Evolutionary conservation across 2,888 invertebrate species (phyloP), one percentile per base, ranked within the genome.

Genomic region (Alloplasta piceator): DNA sequence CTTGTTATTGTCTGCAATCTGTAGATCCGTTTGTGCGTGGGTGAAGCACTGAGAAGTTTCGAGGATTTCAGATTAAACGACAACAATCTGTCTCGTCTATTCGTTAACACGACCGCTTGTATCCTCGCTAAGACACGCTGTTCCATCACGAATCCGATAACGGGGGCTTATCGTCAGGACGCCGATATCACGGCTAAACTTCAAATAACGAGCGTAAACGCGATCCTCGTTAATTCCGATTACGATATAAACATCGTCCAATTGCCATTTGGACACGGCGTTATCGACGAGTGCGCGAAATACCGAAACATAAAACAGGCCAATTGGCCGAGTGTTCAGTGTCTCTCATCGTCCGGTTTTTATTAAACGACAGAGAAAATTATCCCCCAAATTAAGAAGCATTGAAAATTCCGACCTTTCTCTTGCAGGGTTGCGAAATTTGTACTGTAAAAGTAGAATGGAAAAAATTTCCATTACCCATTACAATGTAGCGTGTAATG

Each of bases 41-140:
- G 71, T 16, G 91, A 91, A 39, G 89, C 90, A 6, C 82, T 86
- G 38, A 85, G 86, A 4, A 82, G 55, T 72, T 86, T 87, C 82
- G 43, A 71, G 46, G 84, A 82, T 80, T 82, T 85, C 39, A 78
- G 84, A 16, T 64, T 61, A n/a, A 86, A 88, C 68, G 85, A 86
- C 66, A 81, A 80, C 5, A 76, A 86, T 43, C 85, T 90, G 56
- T 85, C 88, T 6, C 88, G 89, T 83, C 84, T 91, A 7, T 90
- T 88, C 86, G 94, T 93, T 39, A 95, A 95, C 88, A 94, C 95
- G 43, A 95, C 95, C 2, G 94, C 95, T 7, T 95, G 95, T 88
- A 93, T 95, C 80, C 90, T 95, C 76, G 95, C 95, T 0, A 94
- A 94, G 86, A 91, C 95, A 0, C 93, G 95, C 71, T 95, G 95